phyloP scores from a whole-genome alignment of 2,113 vertebrate species.

The Triplophysa tibetana region DNA sequence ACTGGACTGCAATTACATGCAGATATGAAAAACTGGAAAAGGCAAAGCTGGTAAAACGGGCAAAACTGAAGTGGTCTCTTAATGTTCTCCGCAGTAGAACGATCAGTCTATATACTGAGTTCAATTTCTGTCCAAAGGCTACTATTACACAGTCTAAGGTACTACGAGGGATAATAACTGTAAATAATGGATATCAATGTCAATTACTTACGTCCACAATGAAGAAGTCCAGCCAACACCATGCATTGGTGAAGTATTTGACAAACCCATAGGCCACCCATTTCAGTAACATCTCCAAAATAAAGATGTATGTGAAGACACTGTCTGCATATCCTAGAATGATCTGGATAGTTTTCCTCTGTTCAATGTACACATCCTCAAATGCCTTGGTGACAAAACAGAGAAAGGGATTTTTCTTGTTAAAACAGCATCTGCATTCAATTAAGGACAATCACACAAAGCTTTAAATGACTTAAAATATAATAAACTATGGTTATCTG shows the following conservation, averaged over 20 bases:
- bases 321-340: conserved; percentile 94
- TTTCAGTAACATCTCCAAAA: conserved; percentile 98
- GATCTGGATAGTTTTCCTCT: conserved; percentile 90
- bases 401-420: neutral
- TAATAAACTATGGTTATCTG: too few species aligned
- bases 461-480: too few species aligned
- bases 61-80: too few species aligned
- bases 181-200: neutral
- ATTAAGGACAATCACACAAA: too few species aligned
- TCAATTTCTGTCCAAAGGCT: too few species aligned
- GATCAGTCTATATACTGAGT: too few species aligned
- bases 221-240: conserved; percentile 99
- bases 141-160: neutral
- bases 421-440: neutral
- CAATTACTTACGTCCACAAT: conserved; percentile 90
- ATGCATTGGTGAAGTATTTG: conserved; percentile 98
- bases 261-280: conserved; percentile 97
- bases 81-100: too few species aligned
- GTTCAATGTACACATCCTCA: conserved; percentile 97
- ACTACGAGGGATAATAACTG: neutral
- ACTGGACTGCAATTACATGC: too few species aligned
- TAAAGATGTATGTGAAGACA: conserved; percentile 98
- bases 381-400: conserved; percentile 80
- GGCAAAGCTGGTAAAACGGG: too few species aligned
- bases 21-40: too few species aligned